phyloP scores from a whole-genome alignment of 2,113 vertebrate genomes.

The Chamaetylas fuelleborni region DNA sequence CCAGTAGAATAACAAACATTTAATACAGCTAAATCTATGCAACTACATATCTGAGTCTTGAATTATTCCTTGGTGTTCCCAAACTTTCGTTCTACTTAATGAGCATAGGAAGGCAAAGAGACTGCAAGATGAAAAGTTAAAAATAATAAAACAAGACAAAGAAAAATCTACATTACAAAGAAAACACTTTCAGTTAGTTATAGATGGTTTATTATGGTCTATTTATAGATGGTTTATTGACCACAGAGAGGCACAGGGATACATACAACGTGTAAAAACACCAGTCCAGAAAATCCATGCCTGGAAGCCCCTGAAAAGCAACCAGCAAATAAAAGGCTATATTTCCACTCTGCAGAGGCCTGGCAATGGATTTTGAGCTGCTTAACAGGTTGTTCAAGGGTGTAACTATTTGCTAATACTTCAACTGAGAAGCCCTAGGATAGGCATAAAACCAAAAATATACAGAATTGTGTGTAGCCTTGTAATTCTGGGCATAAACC shows the following conservation, averaged over 20 bases:
- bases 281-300: background rate
- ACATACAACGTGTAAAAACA: background rate
- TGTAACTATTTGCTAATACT: background rate
- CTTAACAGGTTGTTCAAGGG: background rate
- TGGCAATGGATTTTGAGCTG: background rate
- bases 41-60: background rate
- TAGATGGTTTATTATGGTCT: background rate
- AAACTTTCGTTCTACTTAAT: background rate
- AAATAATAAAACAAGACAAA: background rate
- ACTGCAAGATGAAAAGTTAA: background rate
- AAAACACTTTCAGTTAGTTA: background rate
- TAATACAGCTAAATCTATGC: background rate
- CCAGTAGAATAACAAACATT: background rate
- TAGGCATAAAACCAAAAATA: background rate
- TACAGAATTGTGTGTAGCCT: background rate
- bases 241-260: background rate
- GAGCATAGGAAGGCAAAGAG: background rate
- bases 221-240: background rate
- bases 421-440: background rate
- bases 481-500: background rate
- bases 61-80: background rate
- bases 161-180: background rate
- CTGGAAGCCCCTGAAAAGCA: background rate
- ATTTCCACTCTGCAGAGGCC: background rate
- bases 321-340: background rate